Percentiles rank a stretch among this genome's conserved stretches.
phyloP scores from a whole-genome alignment of 30 jellyfish, hydroid and myxozoan genomes.

The Catostylus mosaicus region DNA sequence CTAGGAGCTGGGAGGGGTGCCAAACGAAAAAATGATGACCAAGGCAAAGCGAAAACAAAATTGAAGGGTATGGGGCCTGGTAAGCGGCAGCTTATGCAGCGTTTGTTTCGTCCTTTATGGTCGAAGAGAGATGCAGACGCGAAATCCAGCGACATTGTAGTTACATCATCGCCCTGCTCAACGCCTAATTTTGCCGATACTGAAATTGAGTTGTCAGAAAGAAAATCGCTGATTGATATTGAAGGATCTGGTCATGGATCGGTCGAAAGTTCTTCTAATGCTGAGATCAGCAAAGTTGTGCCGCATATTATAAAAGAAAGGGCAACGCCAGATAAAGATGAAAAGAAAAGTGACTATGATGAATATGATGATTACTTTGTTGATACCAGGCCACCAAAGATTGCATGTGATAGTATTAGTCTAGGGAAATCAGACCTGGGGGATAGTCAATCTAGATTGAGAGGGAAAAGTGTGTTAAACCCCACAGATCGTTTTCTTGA shows the following conservation, averaged over 20 bases:
- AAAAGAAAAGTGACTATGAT: constrained; percentile 8
- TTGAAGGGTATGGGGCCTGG: neutral
- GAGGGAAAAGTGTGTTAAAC: constrained; percentile 6
- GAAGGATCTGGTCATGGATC: constrained; percentile 1
- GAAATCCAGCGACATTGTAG: neutral
- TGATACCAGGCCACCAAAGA: neutral
- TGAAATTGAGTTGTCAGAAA: constrained; percentile 18
- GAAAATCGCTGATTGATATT: constrained; percentile 40
- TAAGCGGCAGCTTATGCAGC: constrained; percentile 20
- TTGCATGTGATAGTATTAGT: constrained; percentile 27
- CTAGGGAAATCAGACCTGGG: constrained; percentile 32
- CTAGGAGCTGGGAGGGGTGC: constrained; percentile 43
- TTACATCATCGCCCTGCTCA: constrained; percentile 2
- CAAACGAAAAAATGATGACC: constrained; percentile 37
- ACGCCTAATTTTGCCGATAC: constrained; percentile 9
- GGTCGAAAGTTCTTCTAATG: neutral
- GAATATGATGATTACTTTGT: constrained; percentile 19
- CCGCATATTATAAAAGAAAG: constrained; percentile 56
- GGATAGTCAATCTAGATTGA: neutral
- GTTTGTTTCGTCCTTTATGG: constrained; percentile 35
- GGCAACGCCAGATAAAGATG: constrained; percentile 40
- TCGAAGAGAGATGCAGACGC: neutral
- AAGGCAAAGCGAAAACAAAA: neutral
- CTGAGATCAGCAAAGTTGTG: constrained; percentile 11
- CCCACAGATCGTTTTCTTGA: constrained; percentile 16